phyloP scores from a whole-genome alignment of 2,888 invertebrate genomes.

The Sarcophaga rosellei region DNA sequence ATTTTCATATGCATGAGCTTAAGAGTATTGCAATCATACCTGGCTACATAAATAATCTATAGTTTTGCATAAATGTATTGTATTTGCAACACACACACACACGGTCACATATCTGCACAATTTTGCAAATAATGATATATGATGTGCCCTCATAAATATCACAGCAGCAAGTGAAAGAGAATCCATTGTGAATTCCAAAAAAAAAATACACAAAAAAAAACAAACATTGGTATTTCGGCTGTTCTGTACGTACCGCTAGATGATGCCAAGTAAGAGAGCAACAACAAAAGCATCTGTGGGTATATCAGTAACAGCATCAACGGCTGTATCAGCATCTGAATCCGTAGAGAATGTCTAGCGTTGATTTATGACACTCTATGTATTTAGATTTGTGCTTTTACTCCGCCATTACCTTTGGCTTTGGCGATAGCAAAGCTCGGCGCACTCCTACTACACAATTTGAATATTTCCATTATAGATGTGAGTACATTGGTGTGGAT shows the following conservation, averaged over 20 bases:
- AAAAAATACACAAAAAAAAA: background rate
- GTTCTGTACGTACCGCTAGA: slow-evolving; percentile 23
- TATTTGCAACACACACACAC: background rate
- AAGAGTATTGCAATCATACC: slow-evolving; percentile 42
- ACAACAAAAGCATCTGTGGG: background rate
- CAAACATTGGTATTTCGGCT: slow-evolving; percentile 24
- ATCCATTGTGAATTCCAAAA: slow-evolving; percentile 38
- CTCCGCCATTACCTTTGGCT: slow-evolving; percentile 12
- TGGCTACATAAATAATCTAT: slow-evolving; percentile 27
- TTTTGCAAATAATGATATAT: slow-evolving; percentile 63
- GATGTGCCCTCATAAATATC: slow-evolving; percentile 63
- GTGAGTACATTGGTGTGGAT: slow-evolving; percentile 6
- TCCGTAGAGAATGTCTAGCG: slow-evolving; percentile 68
- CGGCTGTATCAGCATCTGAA: slow-evolving; percentile 39
- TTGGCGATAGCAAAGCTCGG: background rate
- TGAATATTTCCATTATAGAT: background rate
- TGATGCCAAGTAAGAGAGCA: slow-evolving; percentile 24
- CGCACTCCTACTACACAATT: background rate
- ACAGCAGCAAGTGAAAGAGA: slow-evolving; percentile 39
- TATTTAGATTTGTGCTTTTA: slow-evolving; percentile 73
- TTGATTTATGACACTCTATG: slow-evolving; percentile 73
- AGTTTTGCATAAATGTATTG: slow-evolving; percentile 34
- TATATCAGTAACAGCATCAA: background rate
- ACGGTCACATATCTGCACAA: background rate
- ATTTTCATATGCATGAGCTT: slow-evolving; percentile 55